Evolutionary conservation across 2,113 vertebrate genomes (phyloP), one percentile per base, ranked within the genome.

Genomic region (Labrus mixtus): DNA sequence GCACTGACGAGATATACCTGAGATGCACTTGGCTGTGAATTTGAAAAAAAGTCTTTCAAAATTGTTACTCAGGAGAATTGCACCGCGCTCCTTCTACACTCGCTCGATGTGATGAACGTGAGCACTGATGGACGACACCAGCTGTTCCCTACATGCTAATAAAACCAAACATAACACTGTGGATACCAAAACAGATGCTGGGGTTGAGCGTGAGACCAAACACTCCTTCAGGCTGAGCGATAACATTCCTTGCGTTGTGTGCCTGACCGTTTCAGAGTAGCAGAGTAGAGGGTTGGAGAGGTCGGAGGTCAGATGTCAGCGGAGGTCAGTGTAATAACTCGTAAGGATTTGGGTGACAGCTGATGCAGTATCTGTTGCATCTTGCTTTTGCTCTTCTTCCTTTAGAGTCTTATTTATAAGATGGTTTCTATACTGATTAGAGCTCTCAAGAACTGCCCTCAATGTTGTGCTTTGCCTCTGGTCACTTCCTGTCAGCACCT

Each of bases 341-440:
- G 10, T 5, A 4, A 54, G 74, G 68, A 37, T 82, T 82, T 63
- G 25, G n/a, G 56, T 84, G 61, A 68, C 79, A 81, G 80, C 84
- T 83, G 70, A 87, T 84, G 76, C 70, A 85, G 82, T 76, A 71
- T 45, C 13, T 37, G 37, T 25, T 19, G 4, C 15, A n/a, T 6
- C 19, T 60, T 84, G 59, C 81, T 51, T 1, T 48, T 6, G 4
- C 17, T 48, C 51, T 65, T 51, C 68, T 84, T 65, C 51, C 68
- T 84, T 62, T 81, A n/a, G n/a, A n/a, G n/a, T n/a, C n/a, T n/a
- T n/a, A n/a, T n/a, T n/a, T n/a, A n/a, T n/a, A n/a, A n/a, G n/a
- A n/a, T n/a, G n/a, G n/a, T n/a, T n/a, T n/a, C n/a, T n/a, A n/a
- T n/a, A n/a, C n/a, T n/a, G n/a, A n/a, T n/a, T n/a, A n/a, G n/a